Evolutionary conservation across 1,140 invertebrate species (phyloP).

Genomic region (Lutraria rhynchaena): DNA sequence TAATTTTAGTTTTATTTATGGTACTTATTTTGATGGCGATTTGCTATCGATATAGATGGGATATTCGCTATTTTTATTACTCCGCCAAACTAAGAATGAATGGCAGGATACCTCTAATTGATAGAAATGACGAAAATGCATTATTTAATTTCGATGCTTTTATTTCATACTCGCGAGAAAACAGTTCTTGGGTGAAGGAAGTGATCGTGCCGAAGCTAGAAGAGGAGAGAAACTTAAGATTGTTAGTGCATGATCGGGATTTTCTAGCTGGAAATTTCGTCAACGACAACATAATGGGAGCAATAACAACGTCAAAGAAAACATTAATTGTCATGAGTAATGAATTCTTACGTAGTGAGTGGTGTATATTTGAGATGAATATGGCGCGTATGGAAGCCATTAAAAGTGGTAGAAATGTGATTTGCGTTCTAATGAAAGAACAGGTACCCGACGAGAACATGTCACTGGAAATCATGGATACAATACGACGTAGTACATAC

Average conservation of each 20-base stretch:
- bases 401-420: conserved; percentile 27
- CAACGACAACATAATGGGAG: conserved; percentile 85
- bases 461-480: conserved; percentile 30
- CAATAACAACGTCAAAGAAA: conserved; percentile 85
- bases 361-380: conserved; percentile 87
- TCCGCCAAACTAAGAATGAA: conserved; percentile 16
- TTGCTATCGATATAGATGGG: conserved; percentile 55
- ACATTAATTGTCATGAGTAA: conserved; percentile 86
- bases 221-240: conserved; percentile 86
- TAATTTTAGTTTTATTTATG: neutral
- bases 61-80: conserved; percentile 55
- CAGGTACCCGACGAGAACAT: neutral
- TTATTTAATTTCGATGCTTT: conserved; percentile 7
- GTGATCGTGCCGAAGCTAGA: conserved; percentile 16
- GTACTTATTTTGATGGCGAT: neutral
- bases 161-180: conserved; percentile 33
- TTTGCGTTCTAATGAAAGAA: conserved; percentile 14
- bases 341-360: conserved; percentile 86
- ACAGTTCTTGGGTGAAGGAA: neutral
- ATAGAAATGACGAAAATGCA: neutral
- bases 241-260: conserved; percentile 94
- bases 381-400: conserved; percentile 83
- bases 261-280: conserved; percentile 91
- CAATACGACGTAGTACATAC: conserved; percentile 13
- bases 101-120: neutral